Evolutionary conservation across 2,797 vertebrate species (phyloP).

Genomic region (Carapus acus): DNA sequence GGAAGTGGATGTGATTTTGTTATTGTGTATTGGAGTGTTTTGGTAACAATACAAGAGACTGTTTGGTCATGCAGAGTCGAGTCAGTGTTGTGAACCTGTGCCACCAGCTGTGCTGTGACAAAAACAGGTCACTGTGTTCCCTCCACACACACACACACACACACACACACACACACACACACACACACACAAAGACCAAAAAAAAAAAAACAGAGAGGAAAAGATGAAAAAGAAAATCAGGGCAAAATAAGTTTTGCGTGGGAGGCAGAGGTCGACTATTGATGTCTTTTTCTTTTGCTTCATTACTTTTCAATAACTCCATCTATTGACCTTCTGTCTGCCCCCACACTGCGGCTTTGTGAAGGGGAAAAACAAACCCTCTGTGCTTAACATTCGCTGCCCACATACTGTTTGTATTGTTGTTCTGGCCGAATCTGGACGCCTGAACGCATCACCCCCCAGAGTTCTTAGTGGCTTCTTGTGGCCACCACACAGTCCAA

Average conservation of each 20-base stretch:
- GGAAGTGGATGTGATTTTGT: too few relatives aligned
- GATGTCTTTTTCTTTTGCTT: neutral
- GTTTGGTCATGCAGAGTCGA: constrained; percentile 10
- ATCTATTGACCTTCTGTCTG: constrained; percentile 20
- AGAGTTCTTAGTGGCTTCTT: constrained; percentile 8
- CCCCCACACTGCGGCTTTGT: constrained; percentile 33
- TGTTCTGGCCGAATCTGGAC: constrained; percentile 13
- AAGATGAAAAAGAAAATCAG: too few relatives aligned
- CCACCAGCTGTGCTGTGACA: constrained; percentile 33
- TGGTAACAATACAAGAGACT: neutral
- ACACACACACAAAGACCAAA: neutral
- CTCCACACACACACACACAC: too few relatives aligned
- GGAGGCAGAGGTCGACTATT: too few relatives aligned
- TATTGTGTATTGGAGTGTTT: too few relatives aligned
- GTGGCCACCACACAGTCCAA: constrained; percentile 10
- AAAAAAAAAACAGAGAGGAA: neutral
- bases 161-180: too few relatives aligned
- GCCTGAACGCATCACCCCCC: constrained; percentile 21
- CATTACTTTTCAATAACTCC: neutral
- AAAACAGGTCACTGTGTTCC: constrained; percentile 22
- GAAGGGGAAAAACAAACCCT: constrained; percentile 23
- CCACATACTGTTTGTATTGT: constrained; percentile 20
- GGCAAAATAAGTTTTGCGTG: too few relatives aligned
- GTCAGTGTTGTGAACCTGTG: constrained; percentile 1
- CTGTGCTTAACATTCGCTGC: constrained; percentile 7